Base-by-base conservation (phyloP, 2,888 invertebrate species). In the Micoletzkya japonica region DNA sequence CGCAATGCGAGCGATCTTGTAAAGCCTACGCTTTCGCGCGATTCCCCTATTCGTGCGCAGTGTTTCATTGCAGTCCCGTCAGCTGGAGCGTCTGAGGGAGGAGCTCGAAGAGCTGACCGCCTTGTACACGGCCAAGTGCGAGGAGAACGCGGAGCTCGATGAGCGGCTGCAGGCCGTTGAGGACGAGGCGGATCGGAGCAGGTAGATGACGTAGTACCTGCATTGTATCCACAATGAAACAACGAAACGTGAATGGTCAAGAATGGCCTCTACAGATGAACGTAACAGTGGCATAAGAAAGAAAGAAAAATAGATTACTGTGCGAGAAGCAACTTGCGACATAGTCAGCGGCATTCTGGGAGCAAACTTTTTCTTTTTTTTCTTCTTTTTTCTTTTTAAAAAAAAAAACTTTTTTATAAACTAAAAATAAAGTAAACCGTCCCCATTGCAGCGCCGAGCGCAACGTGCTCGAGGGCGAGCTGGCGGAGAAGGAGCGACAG, bases 71-170 rank as follows among this genome's bases (percentile, higher is more conserved):
- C 63, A 63, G 63, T 63, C 63, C 49, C 73, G 73, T 60, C 68
- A 76, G 52, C 64, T 82, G 61, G 82, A 82, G 37, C 77, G 81
- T 57, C 76, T 83, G 73, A 70, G 79, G 7, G 77, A 80, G 52
- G 85, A 85, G 57, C 70, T 85, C 4, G 74, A 76, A 30, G 77
- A 78, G 39, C 73, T 85, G 24, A 82, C 81, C 32, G 77, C 81
- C 20, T 76, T 84, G 54, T 85, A 84, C 74, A 81, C 82, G 17
- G 77, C 81, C 24, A 85, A 85, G 73, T 85, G 85, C 70, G 70
- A 81, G n/a, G 85, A 85, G 72, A 85, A 85, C 72, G 76, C 81
- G 36, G 78, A 81, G 58, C 74, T 85, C 39, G 84, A 85, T 67
- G 85, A 85, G 72, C 77, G 79, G 72, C 69, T 77, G 30, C 67